Evolutionary conservation across 2,888 invertebrate genomes (phyloP), one percentile per base, ranked within the genome.

Genomic region (Rapana venosa): DNA sequence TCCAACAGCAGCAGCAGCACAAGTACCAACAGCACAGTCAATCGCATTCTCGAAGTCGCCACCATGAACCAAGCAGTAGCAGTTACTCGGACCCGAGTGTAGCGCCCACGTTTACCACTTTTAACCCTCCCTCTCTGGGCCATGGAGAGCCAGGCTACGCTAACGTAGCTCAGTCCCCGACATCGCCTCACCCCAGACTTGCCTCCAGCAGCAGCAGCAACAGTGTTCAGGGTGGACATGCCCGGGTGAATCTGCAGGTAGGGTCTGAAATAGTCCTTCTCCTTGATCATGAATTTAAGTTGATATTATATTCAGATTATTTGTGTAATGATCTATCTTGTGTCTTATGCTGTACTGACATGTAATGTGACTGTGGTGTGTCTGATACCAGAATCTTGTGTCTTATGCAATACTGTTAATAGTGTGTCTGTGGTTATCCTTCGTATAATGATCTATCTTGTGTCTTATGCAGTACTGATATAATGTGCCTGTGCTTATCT

Each of bases 1-100:
- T 91, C 66, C 92, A 90, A 83, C 90, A 90, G 74, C 90, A 91
- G 20, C 90, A 89, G 30, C 87, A 89, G 66, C 90, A 91, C 58
- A 90, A 91, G 47, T 90, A 90, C 87, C 90, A 91, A 32, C 92
- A 91, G 66, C 90, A 91, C 70, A 90, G 91, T 89, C 91, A 92
- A 56, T 85, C 91, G 32, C 91, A 91, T 58, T 90, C 90, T 15
- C 90, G 90, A 17, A 87, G 88, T 70, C 88, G 77, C 8, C 86
- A 79, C 70, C 87, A 88, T 56, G 90, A 91, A 36, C 90, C 74
- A 22, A 90, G 85, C 85, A 74, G 47, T 26, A 90, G 77, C 74
- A 74, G 47, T 26, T 90, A 91, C 66, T 83, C 88, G 0, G 90
- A 90, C 36, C 90, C 90, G 15, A 88, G 86, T 56, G 13, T 32